Evolutionary conservation across 1,140 invertebrate genomes (phyloP), one percentile per base, ranked within the genome.

Genomic region (Triops cancriformis): DNA sequence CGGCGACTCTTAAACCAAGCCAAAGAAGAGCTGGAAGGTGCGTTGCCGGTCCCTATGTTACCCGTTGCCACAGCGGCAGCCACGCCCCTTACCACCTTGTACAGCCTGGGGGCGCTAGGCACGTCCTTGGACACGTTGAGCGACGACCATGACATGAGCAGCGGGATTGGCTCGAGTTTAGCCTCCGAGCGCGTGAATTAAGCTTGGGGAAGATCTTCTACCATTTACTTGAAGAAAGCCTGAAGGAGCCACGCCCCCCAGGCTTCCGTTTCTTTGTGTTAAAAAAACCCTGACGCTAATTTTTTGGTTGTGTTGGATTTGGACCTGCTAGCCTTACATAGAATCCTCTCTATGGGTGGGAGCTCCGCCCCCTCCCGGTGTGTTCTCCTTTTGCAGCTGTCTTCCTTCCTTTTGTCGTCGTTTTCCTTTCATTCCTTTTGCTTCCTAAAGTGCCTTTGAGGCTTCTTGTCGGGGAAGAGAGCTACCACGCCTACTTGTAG

Each of bases 1-100:
- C 84, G 84, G 41, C 82, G 85, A 26, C 82, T 87, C 26, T 81
- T 88, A 3, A 82, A 85, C 72, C 82, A 85, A 43, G 83, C 87
- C 26, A 84, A 85, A 27, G 87, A 87, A 51, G 86, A 88, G 79
- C 81, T 84, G 0, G 72, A 78, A 73, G 64, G 75, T 23, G 43
- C 41, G 26, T 42, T 74, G 43, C 41, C 31, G 28, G 10, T 37
- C 9, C 51, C 51, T 37, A 37, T 37, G 23, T 23, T 23, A 64
- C 51, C 51, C 51, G 41, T 76, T 23, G 12, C 75, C 18, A 14
- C 75, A 18, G 75, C 75, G 14, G 12, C 75, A 9, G 75, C 75
- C 28, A 64, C 51, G 51, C 51, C 51, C 9, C 41, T 41, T 11
- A 31, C 27, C 10, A 77, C 64, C 4, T 28, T 75, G 10, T 26